A percentile compares a stretch with the other conserved stretches of the same genome.
Conservation (phyloP, 2,797 vertebrate species). For the Eulemur rubriventer region DNA sequence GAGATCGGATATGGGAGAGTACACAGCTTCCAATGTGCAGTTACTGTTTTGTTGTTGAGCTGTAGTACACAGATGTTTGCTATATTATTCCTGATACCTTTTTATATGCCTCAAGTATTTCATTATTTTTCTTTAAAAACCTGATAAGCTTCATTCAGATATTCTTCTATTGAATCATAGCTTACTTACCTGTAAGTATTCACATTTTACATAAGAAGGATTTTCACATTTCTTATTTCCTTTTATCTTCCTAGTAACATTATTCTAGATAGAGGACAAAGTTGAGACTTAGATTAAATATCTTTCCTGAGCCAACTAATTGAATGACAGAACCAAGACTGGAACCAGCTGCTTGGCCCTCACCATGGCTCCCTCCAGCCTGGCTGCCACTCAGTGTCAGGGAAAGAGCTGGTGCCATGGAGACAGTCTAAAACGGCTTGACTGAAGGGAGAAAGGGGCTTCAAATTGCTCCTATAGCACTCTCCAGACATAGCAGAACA, state of each 20-base stretch:
- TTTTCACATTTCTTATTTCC: neutral
- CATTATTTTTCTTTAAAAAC: neutral
- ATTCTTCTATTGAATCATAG: conserved; percentile 1
- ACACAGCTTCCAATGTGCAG: neutral
- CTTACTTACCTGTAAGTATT: neutral
- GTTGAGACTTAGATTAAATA: neutral
- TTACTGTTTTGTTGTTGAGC: neutral
- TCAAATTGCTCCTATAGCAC: neutral
- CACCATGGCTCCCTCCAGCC: neutral
- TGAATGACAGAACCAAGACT: conserved; percentile 34
- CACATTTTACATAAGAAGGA: neutral
- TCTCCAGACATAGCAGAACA: neutral
- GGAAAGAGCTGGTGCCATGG: neutral
- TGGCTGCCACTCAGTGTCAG: neutral
- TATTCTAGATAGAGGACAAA: neutral
- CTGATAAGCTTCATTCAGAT: neutral
- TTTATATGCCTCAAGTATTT: neutral
- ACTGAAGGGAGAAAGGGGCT: conserved; percentile 18
- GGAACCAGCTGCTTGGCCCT: neutral
- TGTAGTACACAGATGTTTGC: neutral
- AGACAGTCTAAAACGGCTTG: conserved; percentile 6
- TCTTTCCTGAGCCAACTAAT: neutral
- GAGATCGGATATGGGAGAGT: neutral
- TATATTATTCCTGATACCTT: neutral
- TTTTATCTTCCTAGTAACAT: neutral